A percentile compares a stretch with the other conserved stretches of the same genome.
Evolutionary conservation across 23 tunicate species (phyloP).

Genomic region (Trididemnum clinides): DNA sequence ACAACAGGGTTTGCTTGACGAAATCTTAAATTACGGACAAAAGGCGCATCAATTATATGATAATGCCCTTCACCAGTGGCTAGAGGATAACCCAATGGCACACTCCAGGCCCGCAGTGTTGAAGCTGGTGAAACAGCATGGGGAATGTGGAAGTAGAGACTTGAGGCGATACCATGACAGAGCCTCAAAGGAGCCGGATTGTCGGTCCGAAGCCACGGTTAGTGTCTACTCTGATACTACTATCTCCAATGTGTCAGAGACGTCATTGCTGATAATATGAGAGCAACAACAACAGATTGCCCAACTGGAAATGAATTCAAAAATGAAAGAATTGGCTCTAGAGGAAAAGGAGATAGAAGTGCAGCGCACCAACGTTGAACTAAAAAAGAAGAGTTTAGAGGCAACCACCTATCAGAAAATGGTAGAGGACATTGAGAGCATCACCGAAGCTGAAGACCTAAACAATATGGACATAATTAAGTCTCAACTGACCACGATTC

Average conservation of each 20-base stretch:
- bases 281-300: conserved; percentile 1
- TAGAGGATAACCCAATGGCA: background rate
- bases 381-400: background rate
- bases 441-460: background rate
- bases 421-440: background rate
- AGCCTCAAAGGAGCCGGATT: background rate
- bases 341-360: conserved; percentile 4
- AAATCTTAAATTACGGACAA: no score
- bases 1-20: no score
- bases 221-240: background rate
- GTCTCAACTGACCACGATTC: background rate
- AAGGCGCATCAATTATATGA: no score
- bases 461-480: background rate
- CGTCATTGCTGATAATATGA: background rate
- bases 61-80: background rate
- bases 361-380: background rate
- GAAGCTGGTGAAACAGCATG: background rate
- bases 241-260: background rate
- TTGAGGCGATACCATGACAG: background rate
- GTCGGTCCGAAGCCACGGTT: background rate
- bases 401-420: background rate
- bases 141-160: background rate
- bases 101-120: background rate
- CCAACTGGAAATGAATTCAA: background rate
- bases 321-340: background rate